Base-by-base conservation (phyloP, 2,113 vertebrate genomes). In the Fukomys damarensis region DNA sequence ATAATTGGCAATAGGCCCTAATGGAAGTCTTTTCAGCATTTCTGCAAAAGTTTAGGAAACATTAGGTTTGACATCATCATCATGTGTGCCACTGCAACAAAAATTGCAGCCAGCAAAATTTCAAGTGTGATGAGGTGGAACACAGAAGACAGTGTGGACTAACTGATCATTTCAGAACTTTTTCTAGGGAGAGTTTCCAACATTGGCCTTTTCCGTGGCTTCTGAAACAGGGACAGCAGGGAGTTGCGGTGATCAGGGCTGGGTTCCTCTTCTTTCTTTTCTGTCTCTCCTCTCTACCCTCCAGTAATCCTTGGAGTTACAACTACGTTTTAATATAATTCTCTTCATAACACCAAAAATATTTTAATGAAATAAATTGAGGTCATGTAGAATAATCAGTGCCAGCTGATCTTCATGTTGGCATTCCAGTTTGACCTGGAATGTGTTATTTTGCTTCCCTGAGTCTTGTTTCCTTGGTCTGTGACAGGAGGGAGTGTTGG, bases 21-120 rank as follows among this genome's bases (percentile, higher is more conserved):
- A 6, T 0, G 41, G 77, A 98, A 97, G 28, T 97, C 96, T 97
- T 58, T 80, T 81, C 85, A 61, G 85, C 94, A 92, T 90, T 92
- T 91, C 96, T 7, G 0, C 77, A 97, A 91, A 98, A 95, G 89
- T 97, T 70, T 89, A 95, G 96, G 92, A 97, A 95, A 96, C 96
- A 83, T 97, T 96, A 97, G 74, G 93, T 65, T 59, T 97, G 94
- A 97, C 95, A 95, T 46, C 93, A 86, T 96, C 90, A 80, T 96
- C 70, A 14, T 41, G 63, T 97, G 97, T 98, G 63, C 93, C 94
- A 96, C 97, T 94, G 92, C 86, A 97, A 95, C 93, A 94, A 92
- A 96, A 98, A 96, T 98, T 86, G 74, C 90, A 96, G 97, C 84
- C 6, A 41, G 86, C 24, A 56, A 82, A 95, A 46, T 61, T 84